These are phyloP conservation scores for Aromia moschata DNA, from an alignment of 2,888 invertebrate genomes.

Conservation along the genomic window DNA sequence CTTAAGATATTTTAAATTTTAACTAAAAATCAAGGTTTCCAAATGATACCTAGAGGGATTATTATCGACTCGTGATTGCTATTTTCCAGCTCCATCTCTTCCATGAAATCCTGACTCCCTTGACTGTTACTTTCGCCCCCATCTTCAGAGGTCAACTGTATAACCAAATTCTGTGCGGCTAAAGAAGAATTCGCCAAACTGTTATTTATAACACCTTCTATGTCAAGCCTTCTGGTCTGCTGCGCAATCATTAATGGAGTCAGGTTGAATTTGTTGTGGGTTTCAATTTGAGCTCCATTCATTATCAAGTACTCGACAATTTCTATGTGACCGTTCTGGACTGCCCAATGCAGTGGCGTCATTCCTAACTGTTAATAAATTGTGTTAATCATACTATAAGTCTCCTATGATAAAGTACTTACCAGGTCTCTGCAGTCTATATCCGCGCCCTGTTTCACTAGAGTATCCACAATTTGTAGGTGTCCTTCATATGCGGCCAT, in stretches of 20 bases:
- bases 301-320: slow-evolving; percentile 76
- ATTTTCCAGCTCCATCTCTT: slow-evolving; percentile 35
- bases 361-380: slow-evolving; percentile 74
- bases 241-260: slow-evolving; percentile 74
- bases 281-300: slow-evolving; percentile 76
- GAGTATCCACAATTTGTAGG: slow-evolving; percentile 74
- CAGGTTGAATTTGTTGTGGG: slow-evolving; percentile 78
- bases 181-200: slow-evolving; percentile 47
- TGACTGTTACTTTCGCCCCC: slow-evolving; percentile 27
- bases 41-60: slow-evolving; percentile 38
- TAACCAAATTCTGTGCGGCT: slow-evolving; percentile 49
- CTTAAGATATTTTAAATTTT: too few relatives aligned
- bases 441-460: slow-evolving; percentile 76
- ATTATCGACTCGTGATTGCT: slow-evolving; percentile 30
- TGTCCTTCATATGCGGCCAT: slow-evolving; percentile 89
- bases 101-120: slow-evolving; percentile 43
- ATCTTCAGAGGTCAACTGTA: slow-evolving; percentile 44
- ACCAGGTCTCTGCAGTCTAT: slow-evolving; percentile 84
- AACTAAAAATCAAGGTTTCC: neutral
- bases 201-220: slow-evolving; percentile 67
- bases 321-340: slow-evolving; percentile 78
- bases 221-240: slow-evolving; percentile 71
- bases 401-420: slow-evolving; percentile 40
- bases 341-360: slow-evolving; percentile 96
- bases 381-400: too few relatives aligned